Conservation (phyloP, 2,888 invertebrate genomes). For the Cosmorhoe ocellata region DNA sequence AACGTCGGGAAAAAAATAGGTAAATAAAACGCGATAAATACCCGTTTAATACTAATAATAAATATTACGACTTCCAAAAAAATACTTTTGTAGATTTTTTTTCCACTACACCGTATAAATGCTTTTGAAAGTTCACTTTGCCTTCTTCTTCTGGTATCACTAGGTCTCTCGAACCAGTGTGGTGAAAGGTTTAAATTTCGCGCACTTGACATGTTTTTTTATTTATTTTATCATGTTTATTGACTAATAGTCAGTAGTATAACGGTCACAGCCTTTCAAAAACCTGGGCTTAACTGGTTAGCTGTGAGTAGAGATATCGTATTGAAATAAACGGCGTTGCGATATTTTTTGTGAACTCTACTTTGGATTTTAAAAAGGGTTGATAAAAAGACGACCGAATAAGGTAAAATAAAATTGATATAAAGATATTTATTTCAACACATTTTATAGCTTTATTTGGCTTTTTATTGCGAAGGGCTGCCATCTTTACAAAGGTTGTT, state of each 20-base stretch:
- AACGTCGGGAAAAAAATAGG: too few relatives aligned
- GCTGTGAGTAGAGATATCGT: constrained; percentile 12
- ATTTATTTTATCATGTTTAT: too few relatives aligned
- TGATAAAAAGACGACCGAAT: constrained; percentile 1
- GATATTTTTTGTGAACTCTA: constrained; percentile 6
- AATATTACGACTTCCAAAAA: too few relatives aligned
- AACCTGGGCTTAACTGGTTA: neutral
- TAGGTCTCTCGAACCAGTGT: too few relatives aligned
- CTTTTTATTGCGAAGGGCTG: constrained; percentile 1
- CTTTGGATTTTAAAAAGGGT: constrained; percentile 4
- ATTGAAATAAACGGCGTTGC: constrained; percentile 8
- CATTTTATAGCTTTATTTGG: constrained; percentile 9
- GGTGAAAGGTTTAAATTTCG: too few relatives aligned
- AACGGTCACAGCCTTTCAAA: neutral
- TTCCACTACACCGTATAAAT: too few relatives aligned
- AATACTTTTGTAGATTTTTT: too few relatives aligned
- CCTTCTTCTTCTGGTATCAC: too few relatives aligned
- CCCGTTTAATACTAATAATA: too few relatives aligned
- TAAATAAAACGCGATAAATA: too few relatives aligned
- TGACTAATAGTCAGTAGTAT: neutral
- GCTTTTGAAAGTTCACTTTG: too few relatives aligned
- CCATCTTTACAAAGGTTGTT: neutral
- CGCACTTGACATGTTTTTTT: too few relatives aligned
- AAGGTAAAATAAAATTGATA: constrained; percentile 9
- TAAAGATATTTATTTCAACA: constrained; percentile 11